phyloP scores from a whole-genome alignment of 1,140 invertebrate genomes.

The Cardiocondyla obscurior region DNA sequence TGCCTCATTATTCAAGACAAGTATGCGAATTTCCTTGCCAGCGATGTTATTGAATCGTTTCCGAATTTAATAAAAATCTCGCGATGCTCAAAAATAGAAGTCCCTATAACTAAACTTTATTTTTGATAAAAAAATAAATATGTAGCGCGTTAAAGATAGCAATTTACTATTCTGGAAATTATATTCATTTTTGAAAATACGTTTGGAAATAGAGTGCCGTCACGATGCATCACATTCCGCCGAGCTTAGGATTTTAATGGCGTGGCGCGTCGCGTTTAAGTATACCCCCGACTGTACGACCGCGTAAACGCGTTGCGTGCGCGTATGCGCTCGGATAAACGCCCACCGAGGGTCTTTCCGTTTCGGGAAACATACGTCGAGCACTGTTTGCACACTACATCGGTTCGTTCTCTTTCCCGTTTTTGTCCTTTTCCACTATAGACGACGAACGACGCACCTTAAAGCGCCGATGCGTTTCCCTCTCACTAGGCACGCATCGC shows the following conservation, averaged over 20 bases:
- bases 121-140: not conserved
- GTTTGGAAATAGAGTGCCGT: not conserved
- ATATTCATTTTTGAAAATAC: not conserved
- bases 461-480: conserved; percentile 48
- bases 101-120: no score
- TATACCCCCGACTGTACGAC: conserved; percentile 48
- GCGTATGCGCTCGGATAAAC: conserved; percentile 73
- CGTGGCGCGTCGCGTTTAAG: conserved; percentile 32
- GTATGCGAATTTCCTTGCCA: not conserved
- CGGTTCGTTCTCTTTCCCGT: conserved; percentile 73
- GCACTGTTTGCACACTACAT: conserved; percentile 74
- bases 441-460: conserved; percentile 56
- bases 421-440: conserved; percentile 55
- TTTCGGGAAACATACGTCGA: conserved; percentile 79
- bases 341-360: conserved; percentile 77
- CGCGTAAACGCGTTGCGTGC: conserved; percentile 63
- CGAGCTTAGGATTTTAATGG: conserved; percentile 23
- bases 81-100: no score
- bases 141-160: not conserved
- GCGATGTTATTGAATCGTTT: not conserved
- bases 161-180: not conserved
- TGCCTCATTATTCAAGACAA: not conserved
- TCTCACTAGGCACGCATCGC: not conserved
- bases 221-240: not conserved
- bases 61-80: no score